Conservation (phyloP, 2,113 vertebrate genomes). For the Caloenas nicobarica region DNA sequence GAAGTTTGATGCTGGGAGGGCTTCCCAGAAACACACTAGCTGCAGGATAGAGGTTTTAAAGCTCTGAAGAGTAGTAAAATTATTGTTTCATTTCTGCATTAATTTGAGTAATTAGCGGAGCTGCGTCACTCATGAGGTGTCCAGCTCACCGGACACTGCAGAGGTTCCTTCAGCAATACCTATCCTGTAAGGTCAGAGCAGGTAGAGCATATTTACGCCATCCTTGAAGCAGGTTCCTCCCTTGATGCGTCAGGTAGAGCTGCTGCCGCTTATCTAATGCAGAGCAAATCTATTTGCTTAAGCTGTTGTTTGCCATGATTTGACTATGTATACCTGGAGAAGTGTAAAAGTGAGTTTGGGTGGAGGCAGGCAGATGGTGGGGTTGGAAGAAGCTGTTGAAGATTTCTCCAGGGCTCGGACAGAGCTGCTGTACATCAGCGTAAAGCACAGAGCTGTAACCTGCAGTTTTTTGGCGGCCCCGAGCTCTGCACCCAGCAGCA, state of each 20-base stretch:
- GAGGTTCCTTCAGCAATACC: not conserved
- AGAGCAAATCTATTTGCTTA: not conserved
- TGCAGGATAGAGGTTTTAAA: not conserved
- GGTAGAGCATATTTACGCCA: not conserved
- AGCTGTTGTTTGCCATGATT: not conserved
- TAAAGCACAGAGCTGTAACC: not conserved
- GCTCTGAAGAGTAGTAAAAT: not conserved
- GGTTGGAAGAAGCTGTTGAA: not conserved
- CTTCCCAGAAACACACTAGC: not conserved
- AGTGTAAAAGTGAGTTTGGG: not conserved
- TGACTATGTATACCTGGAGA: not conserved
- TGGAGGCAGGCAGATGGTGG: fast-evolving
- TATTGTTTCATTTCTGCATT: not conserved
- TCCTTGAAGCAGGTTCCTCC: not conserved
- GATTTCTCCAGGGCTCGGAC: not conserved
- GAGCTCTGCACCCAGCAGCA: not conserved
- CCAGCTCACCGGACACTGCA: not conserved
- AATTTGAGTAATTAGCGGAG: not conserved
- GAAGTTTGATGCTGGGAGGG: not conserved
- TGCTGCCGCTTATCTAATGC: not conserved
- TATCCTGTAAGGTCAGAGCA: not conserved
- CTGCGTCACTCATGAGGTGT: not conserved
- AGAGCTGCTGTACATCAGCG: not conserved
- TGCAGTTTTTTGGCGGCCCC: not conserved
- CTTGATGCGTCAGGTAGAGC: not conserved